These are phyloP conservation scores for Parochlus steinenii DNA, from an alignment of 2,888 invertebrate genomes.

Conservation along the genomic window DNA sequence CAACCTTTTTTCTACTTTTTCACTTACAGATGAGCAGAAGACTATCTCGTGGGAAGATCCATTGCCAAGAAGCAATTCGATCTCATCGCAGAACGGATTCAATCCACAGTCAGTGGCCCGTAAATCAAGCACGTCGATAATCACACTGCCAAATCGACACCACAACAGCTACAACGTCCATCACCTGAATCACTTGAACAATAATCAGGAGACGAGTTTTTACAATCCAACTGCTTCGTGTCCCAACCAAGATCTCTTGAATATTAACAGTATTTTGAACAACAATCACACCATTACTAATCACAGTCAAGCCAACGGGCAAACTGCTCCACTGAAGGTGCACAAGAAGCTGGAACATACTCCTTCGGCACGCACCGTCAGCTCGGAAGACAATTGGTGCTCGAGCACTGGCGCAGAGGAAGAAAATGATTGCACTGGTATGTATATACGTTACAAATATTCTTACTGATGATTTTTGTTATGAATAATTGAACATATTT, in stretches of 20 bases:
- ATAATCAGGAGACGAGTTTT: conserved; percentile 12
- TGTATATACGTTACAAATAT: no score
- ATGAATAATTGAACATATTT: no score
- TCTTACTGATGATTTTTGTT: no score
- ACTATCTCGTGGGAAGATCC: conserved; percentile 67
- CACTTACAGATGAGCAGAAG: conserved; percentile 57
- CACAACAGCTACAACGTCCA: conserved; percentile 18
- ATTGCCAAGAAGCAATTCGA: conserved; percentile 17
- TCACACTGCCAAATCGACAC: conserved; percentile 19
- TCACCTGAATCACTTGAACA: conserved; percentile 8
- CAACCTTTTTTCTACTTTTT: no score
- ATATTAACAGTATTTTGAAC: conserved; percentile 10
- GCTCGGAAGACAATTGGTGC: conserved; percentile 48
- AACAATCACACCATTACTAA: conserved; percentile 9
- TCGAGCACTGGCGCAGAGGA: no score
- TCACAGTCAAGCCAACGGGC: neutral
- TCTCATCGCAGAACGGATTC: conserved; percentile 21
- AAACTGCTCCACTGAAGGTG: conserved; percentile 5
- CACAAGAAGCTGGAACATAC: conserved; percentile 20
- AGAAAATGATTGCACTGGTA: conserved; percentile 17
- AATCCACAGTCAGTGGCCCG: conserved; percentile 24
- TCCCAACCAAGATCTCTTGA: conserved; percentile 6
- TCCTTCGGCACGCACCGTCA: conserved; percentile 24
- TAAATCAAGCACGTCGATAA: conserved; percentile 20
- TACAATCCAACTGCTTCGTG: no score